Conservation (phyloP, 1,140 invertebrate genomes). For the Battus philenor region DNA sequence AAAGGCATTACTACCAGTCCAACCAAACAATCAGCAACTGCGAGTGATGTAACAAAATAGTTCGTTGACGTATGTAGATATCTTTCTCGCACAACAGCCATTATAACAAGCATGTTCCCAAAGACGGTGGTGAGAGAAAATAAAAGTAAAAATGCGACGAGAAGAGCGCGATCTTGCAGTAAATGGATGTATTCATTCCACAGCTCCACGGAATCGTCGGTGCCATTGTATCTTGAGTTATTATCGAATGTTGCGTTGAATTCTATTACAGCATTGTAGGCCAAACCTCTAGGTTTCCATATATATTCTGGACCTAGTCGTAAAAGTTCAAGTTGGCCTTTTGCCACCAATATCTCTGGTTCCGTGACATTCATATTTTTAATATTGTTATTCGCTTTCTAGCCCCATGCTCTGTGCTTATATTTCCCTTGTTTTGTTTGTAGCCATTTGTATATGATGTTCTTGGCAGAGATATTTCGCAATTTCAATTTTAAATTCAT, state of each 20-base stretch:
- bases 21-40: constrained; percentile 97
- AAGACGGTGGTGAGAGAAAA: constrained; percentile 96
- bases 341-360: constrained; percentile 57
- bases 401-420: constrained; percentile 66
- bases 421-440: constrained; percentile 64
- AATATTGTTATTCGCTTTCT: constrained; percentile 50
- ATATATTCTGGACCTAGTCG: constrained; percentile 51
- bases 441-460: constrained; percentile 67
- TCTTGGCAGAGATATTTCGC: constrained; percentile 59
- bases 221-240: constrained; percentile 39
- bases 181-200: constrained; percentile 72
- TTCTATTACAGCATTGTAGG: constrained; percentile 45
- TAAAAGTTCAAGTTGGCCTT: constrained; percentile 54
- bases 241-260: constrained; percentile 57
- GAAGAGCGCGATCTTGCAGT: constrained; percentile 82
- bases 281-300: constrained; percentile 28
- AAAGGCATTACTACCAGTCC: constrained; percentile 98
- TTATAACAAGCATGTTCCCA: constrained; percentile 96
- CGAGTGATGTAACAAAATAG: constrained; percentile 98
- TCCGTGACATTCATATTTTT: constrained; percentile 69
- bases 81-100: constrained; percentile 93
- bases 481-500: constrained; percentile 52
- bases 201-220: constrained; percentile 39
- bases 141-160: constrained; percentile 89
- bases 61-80: constrained; percentile 96